These are phyloP conservation scores for Cantharis rustica DNA, from an alignment of 2,888 invertebrate genomes.

Conservation along the genomic window DNA sequence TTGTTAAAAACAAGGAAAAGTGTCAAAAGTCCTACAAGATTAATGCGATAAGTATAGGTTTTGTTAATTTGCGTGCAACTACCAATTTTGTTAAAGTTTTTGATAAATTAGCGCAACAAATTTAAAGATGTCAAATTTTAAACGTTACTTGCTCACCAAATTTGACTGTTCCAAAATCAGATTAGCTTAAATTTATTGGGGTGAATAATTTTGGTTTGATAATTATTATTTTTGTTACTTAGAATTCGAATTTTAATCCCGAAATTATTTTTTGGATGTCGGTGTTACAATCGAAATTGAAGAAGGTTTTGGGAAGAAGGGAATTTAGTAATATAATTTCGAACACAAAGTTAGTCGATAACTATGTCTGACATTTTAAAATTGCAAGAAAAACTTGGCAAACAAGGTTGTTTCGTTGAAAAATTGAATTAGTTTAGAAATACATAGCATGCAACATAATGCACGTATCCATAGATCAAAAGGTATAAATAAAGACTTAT, in stretches of 20 bases:
- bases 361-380: background rate
- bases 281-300: background rate
- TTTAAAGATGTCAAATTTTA: slow-evolving; percentile 1
- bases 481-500: slow-evolving; percentile 31
- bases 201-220: background rate
- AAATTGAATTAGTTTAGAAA: background rate
- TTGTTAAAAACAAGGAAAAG: background rate
- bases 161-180: background rate
- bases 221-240: background rate
- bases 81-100: background rate
- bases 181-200: background rate
- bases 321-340: background rate
- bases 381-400: background rate
- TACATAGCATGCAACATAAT: background rate
- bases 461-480: slow-evolving; percentile 18
- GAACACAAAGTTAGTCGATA: background rate
- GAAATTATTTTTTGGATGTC: too few relatives aligned
- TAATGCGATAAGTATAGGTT: background rate
- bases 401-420: background rate
- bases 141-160: background rate
- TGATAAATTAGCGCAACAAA: background rate
- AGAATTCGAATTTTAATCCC: background rate
- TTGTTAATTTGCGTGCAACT: background rate
- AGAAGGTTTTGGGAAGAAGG: background rate
- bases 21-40: background rate